Evolutionary conservation across 2,888 invertebrate species (phyloP), one percentile per base, ranked within the genome.

Genomic region (Dione vanillae): DNA sequence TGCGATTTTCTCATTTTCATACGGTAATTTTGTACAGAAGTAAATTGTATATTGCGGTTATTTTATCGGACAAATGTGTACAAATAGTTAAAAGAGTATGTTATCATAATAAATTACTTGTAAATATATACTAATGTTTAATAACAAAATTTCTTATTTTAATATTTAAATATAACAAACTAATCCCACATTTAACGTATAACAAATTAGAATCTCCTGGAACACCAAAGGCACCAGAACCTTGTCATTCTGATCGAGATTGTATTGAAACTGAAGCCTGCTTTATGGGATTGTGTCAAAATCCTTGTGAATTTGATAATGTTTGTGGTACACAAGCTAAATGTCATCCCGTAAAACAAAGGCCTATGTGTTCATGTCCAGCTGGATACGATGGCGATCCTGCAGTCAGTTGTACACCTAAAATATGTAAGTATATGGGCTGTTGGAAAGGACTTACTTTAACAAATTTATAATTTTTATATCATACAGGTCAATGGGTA

Each of bases 181-280:
- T 89, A 88, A 90, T 82, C 80, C 79, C 73, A 75, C 78, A 84
- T 85, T 81, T 83, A 88, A 85, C 87, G 84, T 89, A 86, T 91
- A 92, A 92, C 83, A 87, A 82, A 89, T 82, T 95, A 96, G 96
- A 95, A 94, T 94, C 95, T 85, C 95, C 95, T 82, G 96, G 95
- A 87, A 94, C 94, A 86, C 94, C 95, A 82, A 96, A 96, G 90
- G 94, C 94, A 86, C 96, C 95, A 81, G 96, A 95, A 90, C 96
- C 96, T 83, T 97, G 97, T 94, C 95, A 96, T 91, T 96, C 96
- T 86, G 96, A 97, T 91, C 95, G 95, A 85, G 96, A 97, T 92
- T 97, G 97, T 93, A 96, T 96, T 91, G 96, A 96, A 85, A 95
- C 94, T 78, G 96, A 97, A 94, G 96, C 96, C 83, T 97, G 97